phyloP scores from a whole-genome alignment of 2,113 vertebrate species.

The Gasterosteus aculeatus region DNA sequence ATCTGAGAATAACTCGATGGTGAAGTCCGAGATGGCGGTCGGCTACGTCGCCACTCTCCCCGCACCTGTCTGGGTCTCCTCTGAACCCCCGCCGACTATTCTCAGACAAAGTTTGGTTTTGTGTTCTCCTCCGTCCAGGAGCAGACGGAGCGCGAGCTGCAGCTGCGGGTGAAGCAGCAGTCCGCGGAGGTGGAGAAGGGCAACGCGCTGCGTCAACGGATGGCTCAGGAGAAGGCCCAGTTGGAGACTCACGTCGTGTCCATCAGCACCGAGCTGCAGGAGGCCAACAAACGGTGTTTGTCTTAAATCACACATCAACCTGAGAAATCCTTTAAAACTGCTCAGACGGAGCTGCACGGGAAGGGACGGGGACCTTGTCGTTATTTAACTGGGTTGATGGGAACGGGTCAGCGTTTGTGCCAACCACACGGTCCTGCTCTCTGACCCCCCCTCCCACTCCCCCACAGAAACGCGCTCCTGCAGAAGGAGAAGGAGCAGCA shows the following conservation, averaged over 20 bases:
- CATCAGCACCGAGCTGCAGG: constrained; percentile 84
- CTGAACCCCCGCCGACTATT: constrained; percentile 13
- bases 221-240: constrained; percentile 88
- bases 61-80: constrained; percentile 11
- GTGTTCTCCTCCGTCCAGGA: constrained; percentile 77
- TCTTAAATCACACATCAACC: background rate
- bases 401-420: background rate
- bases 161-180: constrained; percentile 89
- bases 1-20: background rate
- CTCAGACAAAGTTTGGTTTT: constrained; percentile 15
- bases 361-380: background rate
- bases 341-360: background rate
- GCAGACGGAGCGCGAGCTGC: constrained; percentile 85
- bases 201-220: constrained; percentile 84
- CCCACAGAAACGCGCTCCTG: constrained; percentile 79
- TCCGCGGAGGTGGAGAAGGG: constrained; percentile 89
- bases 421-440: background rate
- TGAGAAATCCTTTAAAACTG: background rate
- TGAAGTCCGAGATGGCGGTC: background rate
- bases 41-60: background rate
- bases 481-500: constrained; percentile 86
- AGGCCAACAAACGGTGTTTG: constrained; percentile 84
- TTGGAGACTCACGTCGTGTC: constrained; percentile 85
- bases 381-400: background rate
- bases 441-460: constrained; percentile 20